Percentiles rank a stretch among this genome's conserved stretches.
Conservation (phyloP, 2,888 invertebrate species). For the Phasia obesa region DNA sequence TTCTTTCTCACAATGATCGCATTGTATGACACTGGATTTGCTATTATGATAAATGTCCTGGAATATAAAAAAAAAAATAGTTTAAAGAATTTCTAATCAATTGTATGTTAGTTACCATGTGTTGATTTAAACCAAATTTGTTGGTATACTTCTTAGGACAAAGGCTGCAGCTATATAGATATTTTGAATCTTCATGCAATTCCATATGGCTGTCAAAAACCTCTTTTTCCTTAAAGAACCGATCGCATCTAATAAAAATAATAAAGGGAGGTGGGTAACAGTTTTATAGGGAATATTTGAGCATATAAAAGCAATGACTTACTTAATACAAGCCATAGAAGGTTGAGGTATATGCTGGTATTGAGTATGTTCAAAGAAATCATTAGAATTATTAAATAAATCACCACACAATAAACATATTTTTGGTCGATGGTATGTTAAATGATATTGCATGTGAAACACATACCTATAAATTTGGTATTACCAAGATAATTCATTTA, state of each 20-base stretch:
- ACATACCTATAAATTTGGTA: slow-evolving; percentile 75
- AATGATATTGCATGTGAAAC: slow-evolving; percentile 81
- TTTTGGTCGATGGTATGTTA: slow-evolving; percentile 78
- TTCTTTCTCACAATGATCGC: slow-evolving; percentile 76
- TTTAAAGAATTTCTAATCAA: not conserved
- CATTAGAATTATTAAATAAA: slow-evolving; percentile 76
- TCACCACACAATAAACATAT: slow-evolving; percentile 79
- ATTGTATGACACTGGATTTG: slow-evolving; percentile 69
- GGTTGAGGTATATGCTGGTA: slow-evolving; percentile 78
- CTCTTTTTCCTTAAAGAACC: slow-evolving; percentile 73
- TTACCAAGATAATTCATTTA: too few relatives aligned
- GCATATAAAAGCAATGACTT: not conserved
- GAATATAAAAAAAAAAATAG: not conserved
- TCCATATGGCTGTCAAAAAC: slow-evolving; percentile 73
- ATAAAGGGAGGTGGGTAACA: not conserved
- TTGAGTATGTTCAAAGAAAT: slow-evolving; percentile 80
- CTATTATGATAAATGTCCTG: slow-evolving; percentile 54
- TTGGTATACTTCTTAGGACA: slow-evolving; percentile 74
- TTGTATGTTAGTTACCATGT: slow-evolving; percentile 73
- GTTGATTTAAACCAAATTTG: slow-evolving; percentile 74
- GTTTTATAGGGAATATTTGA: not conserved
- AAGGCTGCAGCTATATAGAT: slow-evolving; percentile 72
- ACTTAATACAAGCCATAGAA: slow-evolving; percentile 75
- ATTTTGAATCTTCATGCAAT: slow-evolving; percentile 72
- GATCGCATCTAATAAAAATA: slow-evolving; percentile 77